Evolutionary conservation across 37 sponge, comb jelly and placozoan species (phyloP).

Genomic region (Cliona cf. orientalis): DNA sequence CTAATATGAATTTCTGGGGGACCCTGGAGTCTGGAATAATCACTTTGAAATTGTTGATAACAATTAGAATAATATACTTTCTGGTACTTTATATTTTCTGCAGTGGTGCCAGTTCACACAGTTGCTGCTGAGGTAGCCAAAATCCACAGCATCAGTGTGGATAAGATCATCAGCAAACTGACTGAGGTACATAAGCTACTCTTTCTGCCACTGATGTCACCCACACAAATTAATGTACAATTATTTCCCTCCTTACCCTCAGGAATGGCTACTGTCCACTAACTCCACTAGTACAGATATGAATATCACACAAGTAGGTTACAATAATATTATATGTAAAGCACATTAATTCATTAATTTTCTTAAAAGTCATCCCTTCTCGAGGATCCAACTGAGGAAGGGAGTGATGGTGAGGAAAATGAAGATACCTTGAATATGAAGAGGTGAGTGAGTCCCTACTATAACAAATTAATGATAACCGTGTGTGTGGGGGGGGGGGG

Average conservation of each 20-base stretch:
- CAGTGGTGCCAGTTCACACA: conserved; percentile 23
- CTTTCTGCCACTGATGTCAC: not conserved
- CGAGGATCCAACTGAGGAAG: conserved; percentile 17
- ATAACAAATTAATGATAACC: too few species aligned
- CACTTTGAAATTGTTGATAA: not conserved
- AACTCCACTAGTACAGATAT: conserved; percentile 20
- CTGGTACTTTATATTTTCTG: not conserved
- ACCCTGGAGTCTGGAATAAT: not conserved
- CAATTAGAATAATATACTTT: not conserved
- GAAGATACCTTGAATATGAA: conserved; percentile 40
- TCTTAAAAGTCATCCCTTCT: conserved; percentile 26
- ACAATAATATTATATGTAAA: not conserved
- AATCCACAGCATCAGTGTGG: conserved; percentile 18
- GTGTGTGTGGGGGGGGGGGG: not conserved
- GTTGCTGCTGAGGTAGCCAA: conserved; percentile 30
- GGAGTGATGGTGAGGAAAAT: conserved; percentile 8
- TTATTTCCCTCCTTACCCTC: not conserved
- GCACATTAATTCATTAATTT: not conserved
- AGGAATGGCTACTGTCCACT: conserved; percentile 22
- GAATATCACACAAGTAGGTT: conserved; percentile 36
- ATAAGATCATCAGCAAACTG: conserved; percentile 41
- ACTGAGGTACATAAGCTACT: conserved; percentile 22
- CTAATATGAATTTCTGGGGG: too few species aligned
- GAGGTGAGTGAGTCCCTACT: too few species aligned
- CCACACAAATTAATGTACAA: too few species aligned